Base-by-base conservation (phyloP, 2,797 vertebrate species). In the Aldrovandia affinis region DNA sequence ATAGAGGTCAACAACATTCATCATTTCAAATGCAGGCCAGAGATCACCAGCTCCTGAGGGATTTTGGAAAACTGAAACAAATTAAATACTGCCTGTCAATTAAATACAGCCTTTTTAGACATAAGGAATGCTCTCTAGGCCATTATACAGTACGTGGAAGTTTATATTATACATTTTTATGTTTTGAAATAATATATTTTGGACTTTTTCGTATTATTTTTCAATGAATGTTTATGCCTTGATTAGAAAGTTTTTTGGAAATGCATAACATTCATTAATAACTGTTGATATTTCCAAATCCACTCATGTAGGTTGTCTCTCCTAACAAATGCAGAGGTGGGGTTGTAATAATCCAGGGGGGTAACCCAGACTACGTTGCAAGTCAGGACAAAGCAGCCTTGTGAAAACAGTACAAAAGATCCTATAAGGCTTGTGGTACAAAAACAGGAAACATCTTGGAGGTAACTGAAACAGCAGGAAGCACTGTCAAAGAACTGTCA, bases 1-100 rank as follows among this genome's bases (percentile, higher is more conserved):
- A 91, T 83, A 88, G 86, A 80, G 88, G 89, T 89, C 89, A 90
- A 90, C 87, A 85, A 89, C 87, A 88, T 90, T 92, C 89, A 91
- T 93, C 91, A 89, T 85, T 57, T 22, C 0, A 18, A 86, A 86
- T 88, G 36, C 33, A 65, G 63, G 30, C 30, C 63, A 65, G 63
- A 65, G 28, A 63, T 63, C 59, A 28, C n/a, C 2, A 65, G 63
- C 63, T 30, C 63, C 63, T 65, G 63, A 10, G 63, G 63, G 63
- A 61, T n/a, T 61, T 61, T 7, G n/a, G 57, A 65, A 33, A 65
- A 65, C 12, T 65, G 63, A 33, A 65, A 65, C 63, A 65, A 65
- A 65, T 65, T 65, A 65, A 65, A 65, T 65, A 65, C 63, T 10
- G 63, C 28, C 63, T 5, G 63, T 65, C 63, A 30, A 28, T 9